Conservation (phyloP, 2,797 vertebrate genomes). For the Crax fasciolata region DNA sequence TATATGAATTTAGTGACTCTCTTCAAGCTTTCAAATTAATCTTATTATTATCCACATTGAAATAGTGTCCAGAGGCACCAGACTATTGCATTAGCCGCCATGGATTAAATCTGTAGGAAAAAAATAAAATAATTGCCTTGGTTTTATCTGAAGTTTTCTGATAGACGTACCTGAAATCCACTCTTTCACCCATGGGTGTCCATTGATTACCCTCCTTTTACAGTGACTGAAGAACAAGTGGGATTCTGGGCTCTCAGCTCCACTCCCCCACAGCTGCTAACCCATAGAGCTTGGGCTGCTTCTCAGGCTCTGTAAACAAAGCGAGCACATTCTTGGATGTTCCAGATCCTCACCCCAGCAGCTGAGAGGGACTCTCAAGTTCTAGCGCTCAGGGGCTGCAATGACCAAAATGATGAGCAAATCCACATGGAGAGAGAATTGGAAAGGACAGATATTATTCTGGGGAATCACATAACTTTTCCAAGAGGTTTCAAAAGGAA, state of each 20-base stretch:
- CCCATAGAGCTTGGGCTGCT: neutral
- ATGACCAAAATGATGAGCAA: neutral
- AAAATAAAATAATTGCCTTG: conserved; percentile 44
- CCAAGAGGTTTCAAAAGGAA: neutral
- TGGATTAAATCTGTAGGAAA: neutral
- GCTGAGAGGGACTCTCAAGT: neutral
- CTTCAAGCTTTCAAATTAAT: conserved; percentile 51
- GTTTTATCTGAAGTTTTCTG: conserved; percentile 48
- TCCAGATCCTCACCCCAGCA: neutral
- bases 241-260: neutral
- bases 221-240: neutral
- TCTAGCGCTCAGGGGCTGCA: neutral
- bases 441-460: neutral
- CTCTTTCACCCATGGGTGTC: neutral
- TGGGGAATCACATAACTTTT: neutral
- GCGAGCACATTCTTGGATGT: neutral
- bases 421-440: neutral
- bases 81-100: conserved; percentile 28
- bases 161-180: neutral
- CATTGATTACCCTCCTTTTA: neutral
- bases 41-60: conserved; percentile 31
- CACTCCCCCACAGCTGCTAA: neutral
- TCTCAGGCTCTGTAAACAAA: neutral
- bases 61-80: conserved; percentile 28
- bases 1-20: conserved; percentile 3